Percentiles rank a stretch among this genome's conserved stretches.
These are phyloP conservation scores for Sycophila sp. DNA, from an alignment of 1,140 invertebrate species.

Conservation along the genomic window DNA sequence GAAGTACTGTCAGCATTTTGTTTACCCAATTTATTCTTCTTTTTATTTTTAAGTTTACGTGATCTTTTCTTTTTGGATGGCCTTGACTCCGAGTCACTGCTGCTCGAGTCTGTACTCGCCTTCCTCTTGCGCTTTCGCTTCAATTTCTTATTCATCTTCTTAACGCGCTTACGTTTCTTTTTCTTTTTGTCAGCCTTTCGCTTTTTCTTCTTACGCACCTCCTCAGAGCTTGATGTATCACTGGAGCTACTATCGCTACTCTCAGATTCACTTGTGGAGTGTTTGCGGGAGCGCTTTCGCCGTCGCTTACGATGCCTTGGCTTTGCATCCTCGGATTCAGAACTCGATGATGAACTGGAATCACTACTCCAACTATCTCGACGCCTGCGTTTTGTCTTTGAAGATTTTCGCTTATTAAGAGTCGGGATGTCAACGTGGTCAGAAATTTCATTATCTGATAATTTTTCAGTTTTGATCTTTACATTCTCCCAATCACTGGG, in stretches of 20 bases:
- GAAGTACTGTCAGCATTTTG: neutral
- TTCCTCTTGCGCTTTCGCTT: constrained; percentile 34
- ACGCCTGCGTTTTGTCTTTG: constrained; percentile 44
- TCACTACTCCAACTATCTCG: constrained; percentile 51
- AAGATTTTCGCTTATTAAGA: constrained; percentile 37
- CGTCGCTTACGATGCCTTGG: constrained; percentile 41
- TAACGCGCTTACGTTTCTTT: constrained; percentile 48
- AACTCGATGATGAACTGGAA: constrained; percentile 52
- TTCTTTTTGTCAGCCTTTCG: constrained; percentile 47
- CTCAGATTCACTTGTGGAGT: constrained; percentile 49
- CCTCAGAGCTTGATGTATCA: constrained; percentile 42
- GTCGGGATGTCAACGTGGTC: neutral
- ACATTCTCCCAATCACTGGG: constrained; percentile 58
- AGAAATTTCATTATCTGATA: constrained; percentile 49
- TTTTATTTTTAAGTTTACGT: constrained; percentile 40
- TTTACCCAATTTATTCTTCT: constrained; percentile 37
- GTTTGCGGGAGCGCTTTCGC: constrained; percentile 41
- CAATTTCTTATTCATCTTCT: constrained; percentile 41
- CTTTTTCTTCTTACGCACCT: constrained; percentile 48
- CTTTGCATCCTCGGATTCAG: constrained; percentile 52
- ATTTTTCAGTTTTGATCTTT: constrained; percentile 54
- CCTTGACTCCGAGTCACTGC: constrained; percentile 51
- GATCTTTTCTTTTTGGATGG: constrained; percentile 24
- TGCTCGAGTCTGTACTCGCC: constrained; percentile 51
- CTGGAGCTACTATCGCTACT: constrained; percentile 51